Evolutionary conservation across 2,113 vertebrate species (phyloP), one percentile per base, ranked within the genome.

Genomic region (Geothlypis trichas): DNA sequence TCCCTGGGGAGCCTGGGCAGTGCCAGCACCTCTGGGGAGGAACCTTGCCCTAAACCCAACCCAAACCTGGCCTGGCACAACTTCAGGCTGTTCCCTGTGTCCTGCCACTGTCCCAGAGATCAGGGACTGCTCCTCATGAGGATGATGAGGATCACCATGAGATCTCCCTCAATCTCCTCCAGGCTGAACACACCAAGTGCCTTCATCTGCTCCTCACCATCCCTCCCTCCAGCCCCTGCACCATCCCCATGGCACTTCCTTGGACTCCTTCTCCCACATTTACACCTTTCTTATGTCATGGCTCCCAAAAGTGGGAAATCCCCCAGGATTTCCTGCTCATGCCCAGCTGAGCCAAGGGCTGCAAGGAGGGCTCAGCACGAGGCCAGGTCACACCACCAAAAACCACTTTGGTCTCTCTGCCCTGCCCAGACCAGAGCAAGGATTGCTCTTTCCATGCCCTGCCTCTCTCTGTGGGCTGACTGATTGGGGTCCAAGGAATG

Each of bases 401-500:
- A 71, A 17, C 58, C 11, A 8, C 41, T 46, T 79, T 0, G 3
- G 33, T 54, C 51, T 81, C 59, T 81, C 28, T 89, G 77, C 80
- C 35, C 49, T 1, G 1, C 24, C 18, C 27, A 86, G 61, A 57
- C 14, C 65, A 68, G 16, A 58, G 71, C 18, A 1, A 67, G 54
- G 35, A 63, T 41, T 69, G 54, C 31, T 78, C n/a, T 58, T 87
- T 63, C 75, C 11, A 0, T 41, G 62, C 79, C 79, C 35, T 93
- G 47, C 82, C 51, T 67, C 27, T 1, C 15, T 46, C 86, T 91
- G 69, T 72, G 86, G 66, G 47, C 71, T 89, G 66, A 63, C 65
- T 96, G 89, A 93, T 52, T 55, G 52, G 46, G 39, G 59, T 87
- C 85, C 66, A 90, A 89, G 83, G 63, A 94, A 88, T 94, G 1